phyloP scores from a whole-genome alignment of 2,113 vertebrate genomes.

The Charadrius vociferus region DNA sequence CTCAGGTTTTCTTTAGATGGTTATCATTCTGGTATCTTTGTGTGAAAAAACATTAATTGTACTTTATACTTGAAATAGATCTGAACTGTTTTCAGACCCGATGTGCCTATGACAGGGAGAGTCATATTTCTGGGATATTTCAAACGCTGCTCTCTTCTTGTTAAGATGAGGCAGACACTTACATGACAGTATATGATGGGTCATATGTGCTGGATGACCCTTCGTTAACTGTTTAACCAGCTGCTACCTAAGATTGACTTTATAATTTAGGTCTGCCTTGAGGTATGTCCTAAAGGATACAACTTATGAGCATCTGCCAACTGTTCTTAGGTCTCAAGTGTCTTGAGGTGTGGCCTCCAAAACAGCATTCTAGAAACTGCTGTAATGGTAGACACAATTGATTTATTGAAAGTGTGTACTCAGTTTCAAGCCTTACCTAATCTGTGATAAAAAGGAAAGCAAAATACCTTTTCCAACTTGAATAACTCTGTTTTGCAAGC shows the following conservation, averaged over 20 bases:
- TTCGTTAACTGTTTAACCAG: not conserved
- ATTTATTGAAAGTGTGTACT: not conserved
- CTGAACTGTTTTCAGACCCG: not conserved
- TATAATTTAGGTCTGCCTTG: not conserved
- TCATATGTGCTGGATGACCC: not conserved
- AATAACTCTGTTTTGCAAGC: not conserved
- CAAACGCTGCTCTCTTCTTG: not conserved
- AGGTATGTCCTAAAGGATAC: not conserved
- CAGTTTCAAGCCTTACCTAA: not conserved
- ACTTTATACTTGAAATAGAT: not conserved
- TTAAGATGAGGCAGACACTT: not conserved
- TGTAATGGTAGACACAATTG: not conserved
- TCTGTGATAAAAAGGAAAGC: not conserved
- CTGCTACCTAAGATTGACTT: not conserved
- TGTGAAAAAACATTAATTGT: not conserved
- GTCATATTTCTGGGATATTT: not conserved
- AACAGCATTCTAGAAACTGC: conserved; percentile 9
- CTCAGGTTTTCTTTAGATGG: not conserved
- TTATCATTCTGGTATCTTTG: not conserved
- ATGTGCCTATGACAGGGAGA: not conserved
- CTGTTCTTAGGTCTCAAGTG: not conserved
- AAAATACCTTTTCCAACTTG: not conserved
- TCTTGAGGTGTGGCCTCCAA: not conserved
- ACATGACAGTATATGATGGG: not conserved
- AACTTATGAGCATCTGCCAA: not conserved